Conservation (phyloP, 2,888 invertebrate genomes). For the Drosophila incognita region DNA sequence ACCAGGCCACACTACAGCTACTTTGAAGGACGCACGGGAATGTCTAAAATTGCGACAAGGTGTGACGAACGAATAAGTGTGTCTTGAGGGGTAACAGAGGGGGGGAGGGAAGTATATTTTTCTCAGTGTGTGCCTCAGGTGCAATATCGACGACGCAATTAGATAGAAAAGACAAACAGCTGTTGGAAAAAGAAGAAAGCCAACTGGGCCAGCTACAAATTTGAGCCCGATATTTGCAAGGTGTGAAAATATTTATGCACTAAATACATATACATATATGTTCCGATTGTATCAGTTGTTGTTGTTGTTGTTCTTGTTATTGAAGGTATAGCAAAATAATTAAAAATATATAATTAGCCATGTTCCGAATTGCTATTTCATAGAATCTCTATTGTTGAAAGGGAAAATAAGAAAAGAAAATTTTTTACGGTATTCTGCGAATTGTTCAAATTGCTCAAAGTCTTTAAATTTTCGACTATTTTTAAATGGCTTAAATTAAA, state of each 20-base stretch:
- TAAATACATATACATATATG: conserved; percentile 28
- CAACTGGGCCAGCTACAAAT: conserved; percentile 3
- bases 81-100: not conserved
- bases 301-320: conserved; percentile 41
- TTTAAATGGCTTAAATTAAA: not conserved
- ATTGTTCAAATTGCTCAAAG: conserved; percentile 13
- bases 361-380: conserved; percentile 32
- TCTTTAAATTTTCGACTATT: conserved; percentile 18
- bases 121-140: conserved; percentile 23
- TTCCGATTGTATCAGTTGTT: conserved; percentile 15
- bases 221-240: conserved; percentile 49
- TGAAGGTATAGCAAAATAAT: conserved; percentile 55
- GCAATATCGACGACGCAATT: conserved; percentile 60
- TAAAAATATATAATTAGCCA: conserved; percentile 43
- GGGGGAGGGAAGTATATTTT: not conserved
- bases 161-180: conserved; percentile 29
- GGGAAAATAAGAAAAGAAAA: conserved; percentile 6
- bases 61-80: conserved; percentile 50
- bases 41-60: conserved; percentile 59
- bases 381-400: conserved; percentile 12
- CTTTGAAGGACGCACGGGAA: conserved; percentile 64
- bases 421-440: conserved; percentile 11
- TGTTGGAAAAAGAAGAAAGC: conserved; percentile 12
- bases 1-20: conserved; percentile 45
- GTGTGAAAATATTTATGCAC: conserved; percentile 62